phyloP scores from a whole-genome alignment of 2,797 vertebrate genomes.

The Paratrypauchen microcephalus region DNA sequence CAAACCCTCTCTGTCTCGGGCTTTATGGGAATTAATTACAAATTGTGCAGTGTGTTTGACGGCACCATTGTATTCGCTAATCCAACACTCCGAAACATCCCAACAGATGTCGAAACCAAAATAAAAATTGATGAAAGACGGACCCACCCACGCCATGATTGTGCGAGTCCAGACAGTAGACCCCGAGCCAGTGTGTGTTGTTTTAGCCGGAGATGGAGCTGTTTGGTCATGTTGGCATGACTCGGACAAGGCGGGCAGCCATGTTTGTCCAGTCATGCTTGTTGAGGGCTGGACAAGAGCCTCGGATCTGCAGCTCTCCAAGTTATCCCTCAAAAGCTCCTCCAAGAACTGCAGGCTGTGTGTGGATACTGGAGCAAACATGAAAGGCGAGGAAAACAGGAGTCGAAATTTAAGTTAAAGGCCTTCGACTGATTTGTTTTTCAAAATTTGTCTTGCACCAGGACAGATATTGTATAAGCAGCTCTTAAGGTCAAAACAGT shows the following conservation, averaged over 20 bases:
- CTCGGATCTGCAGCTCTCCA: conserved; percentile 1
- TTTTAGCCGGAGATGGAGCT: conserved; percentile 28
- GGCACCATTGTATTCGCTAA: conserved; percentile 25
- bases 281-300: conserved; percentile 18
- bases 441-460: too few species aligned
- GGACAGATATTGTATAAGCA: too few species aligned
- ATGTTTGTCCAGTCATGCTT: conserved; percentile 47
- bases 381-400: too few species aligned
- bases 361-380: background rate
- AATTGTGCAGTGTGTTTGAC: conserved; percentile 35
- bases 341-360: conserved; percentile 10
- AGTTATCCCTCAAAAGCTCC: conserved; percentile 3
- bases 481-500: too few species aligned
- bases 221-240: conserved; percentile 12
- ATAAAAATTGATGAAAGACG: conserved; percentile 28
- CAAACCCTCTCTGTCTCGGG: conserved; percentile 35
- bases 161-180: conserved; percentile 9
- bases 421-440: too few species aligned
- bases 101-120: conserved; percentile 37
- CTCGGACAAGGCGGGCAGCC: conserved; percentile 26
- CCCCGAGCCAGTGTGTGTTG: conserved; percentile 36
- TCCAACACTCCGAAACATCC: conserved; percentile 17
- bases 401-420: too few species aligned
- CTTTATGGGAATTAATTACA: conserved; percentile 34
- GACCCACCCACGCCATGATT: conserved; percentile 19